These are phyloP conservation scores for Harpegnathos saltator DNA, from an alignment of 1,140 invertebrate species.

Conservation along the genomic window DNA sequence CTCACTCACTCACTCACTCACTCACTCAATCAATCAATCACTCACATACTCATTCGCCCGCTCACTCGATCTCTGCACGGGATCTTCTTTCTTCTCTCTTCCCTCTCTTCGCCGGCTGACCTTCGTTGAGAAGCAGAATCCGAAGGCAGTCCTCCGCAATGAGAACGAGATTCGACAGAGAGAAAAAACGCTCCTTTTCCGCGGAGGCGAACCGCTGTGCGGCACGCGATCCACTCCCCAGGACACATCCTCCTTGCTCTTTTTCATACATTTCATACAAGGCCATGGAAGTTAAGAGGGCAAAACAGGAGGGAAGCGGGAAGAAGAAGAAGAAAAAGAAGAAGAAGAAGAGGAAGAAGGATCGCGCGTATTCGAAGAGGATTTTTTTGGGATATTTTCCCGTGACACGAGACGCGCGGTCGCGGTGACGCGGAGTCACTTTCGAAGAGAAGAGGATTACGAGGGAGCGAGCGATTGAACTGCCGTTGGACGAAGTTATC, in stretches of 20 bases:
- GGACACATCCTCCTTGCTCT: conserved; percentile 16
- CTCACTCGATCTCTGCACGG: background rate
- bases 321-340: too few relatives aligned
- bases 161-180: background rate
- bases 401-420: too few relatives aligned
- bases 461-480: conserved; percentile 20
- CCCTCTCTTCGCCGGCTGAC: background rate
- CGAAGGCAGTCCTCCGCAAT: background rate
- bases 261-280: conserved; percentile 7
- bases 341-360: too few relatives aligned
- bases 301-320: background rate
- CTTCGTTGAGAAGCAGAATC: conserved; percentile 4
- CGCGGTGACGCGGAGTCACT: background rate
- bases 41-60: conserved; percentile 54
- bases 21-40: conserved; percentile 39
- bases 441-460: conserved; percentile 3
- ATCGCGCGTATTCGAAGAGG: too few relatives aligned
- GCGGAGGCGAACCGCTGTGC: background rate
- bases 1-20: conserved; percentile 38
- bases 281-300: background rate
- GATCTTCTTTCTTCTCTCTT: conserved; percentile 59
- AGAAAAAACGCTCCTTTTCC: background rate
- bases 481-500: conserved; percentile 28
- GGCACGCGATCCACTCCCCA: too few relatives aligned
- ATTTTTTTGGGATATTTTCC: too few relatives aligned